A percentile compares a stretch with the other conserved stretches of the same genome.
These are phyloP conservation scores for Spodoptera littoralis DNA, from an alignment of 2,888 invertebrate genomes.

Conservation along the genomic window DNA sequence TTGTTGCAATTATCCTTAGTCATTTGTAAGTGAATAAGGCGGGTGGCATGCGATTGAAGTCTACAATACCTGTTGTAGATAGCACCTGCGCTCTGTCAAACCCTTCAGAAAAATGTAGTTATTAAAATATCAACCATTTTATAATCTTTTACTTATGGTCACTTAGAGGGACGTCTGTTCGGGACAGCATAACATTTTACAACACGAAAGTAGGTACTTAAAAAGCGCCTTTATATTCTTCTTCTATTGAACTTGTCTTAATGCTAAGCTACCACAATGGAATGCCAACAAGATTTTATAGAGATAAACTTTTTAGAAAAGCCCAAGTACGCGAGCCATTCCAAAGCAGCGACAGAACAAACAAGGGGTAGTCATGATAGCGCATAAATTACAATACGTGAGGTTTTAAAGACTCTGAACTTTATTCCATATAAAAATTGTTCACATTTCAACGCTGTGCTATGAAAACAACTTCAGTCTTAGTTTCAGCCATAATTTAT, in stretches of 20 bases:
- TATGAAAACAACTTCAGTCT: constrained; percentile 39
- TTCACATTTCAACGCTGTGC: constrained; percentile 29
- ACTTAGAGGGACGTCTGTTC: constrained; percentile 19
- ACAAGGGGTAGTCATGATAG: constrained; percentile 57
- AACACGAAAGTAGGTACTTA: constrained; percentile 8
- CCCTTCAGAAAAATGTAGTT: constrained; percentile 4
- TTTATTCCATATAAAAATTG: constrained; percentile 44
- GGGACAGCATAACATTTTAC: constrained; percentile 24
- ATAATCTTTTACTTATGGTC: neutral
- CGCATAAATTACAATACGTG: constrained; percentile 64
- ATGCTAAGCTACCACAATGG: constrained; percentile 43
- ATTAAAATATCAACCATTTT: constrained; percentile 15
- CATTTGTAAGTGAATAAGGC: constrained; percentile 52
- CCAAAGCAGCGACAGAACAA: constrained; percentile 38
- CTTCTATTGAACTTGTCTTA: constrained; percentile 36
- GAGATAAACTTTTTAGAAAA: constrained; percentile 36
- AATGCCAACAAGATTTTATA: constrained; percentile 39
- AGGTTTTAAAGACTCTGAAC: constrained; percentile 38
- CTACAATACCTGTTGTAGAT: constrained; percentile 26
- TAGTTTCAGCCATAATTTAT: constrained; percentile 57
- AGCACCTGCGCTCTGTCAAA: constrained; percentile 34
- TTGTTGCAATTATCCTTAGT: constrained; percentile 36
- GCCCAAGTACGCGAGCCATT: constrained; percentile 15
- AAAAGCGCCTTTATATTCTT: constrained; percentile 39
- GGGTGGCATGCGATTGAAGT: constrained; percentile 31